Base-by-base conservation (phyloP, 2,888 invertebrate genomes). In the Meteorus colon region DNA sequence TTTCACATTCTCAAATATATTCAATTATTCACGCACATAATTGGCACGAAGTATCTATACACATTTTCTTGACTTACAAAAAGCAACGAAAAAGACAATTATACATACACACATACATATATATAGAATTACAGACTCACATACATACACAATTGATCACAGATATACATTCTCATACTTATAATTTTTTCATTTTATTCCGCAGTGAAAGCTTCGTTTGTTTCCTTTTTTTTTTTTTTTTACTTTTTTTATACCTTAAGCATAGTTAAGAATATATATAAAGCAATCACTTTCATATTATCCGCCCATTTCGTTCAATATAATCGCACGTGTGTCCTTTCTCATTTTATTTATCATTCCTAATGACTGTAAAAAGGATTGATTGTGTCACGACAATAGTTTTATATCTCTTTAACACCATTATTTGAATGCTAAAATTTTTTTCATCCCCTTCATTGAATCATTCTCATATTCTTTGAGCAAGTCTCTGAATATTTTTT, bases 1-100 rank as follows among this genome's bases (percentile, higher is more conserved):
- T 1, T 6, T 24, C 55, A 24, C 55, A 55, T 55, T 19, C n/a
- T 55, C 41, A 65, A 31, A 65, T 65, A 37, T 41, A 19, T 34
- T 37, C 19, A 65, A 31, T 34, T 37, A 65, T 41, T 24, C 65
- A 65, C 34, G 65, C 41, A 19, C 24, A 19, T 41, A 65, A 37
- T 65, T 65, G 65, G 65, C 65, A 65, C 65, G 37, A 65, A 41
- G 37, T 65, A 29, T 65, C 31, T 41, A 65, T 24, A 65, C 55
- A 65, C 65, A 34, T 37, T 37, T 41, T 65, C 37, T 41, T 41
- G 37, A 65, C 65, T 65, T 41, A 12, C 37, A 24, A 10, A 41
- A 65, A 65, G 65, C 65, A 65, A 65, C 65, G n/a, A 41, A 65
- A 65, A 37, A 65, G n/a, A 37, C 37, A 41, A 65, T 19, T 19